Evolutionary conservation across 2,113 vertebrate genomes (phyloP).

Genomic region (Lucifuga dentata): DNA sequence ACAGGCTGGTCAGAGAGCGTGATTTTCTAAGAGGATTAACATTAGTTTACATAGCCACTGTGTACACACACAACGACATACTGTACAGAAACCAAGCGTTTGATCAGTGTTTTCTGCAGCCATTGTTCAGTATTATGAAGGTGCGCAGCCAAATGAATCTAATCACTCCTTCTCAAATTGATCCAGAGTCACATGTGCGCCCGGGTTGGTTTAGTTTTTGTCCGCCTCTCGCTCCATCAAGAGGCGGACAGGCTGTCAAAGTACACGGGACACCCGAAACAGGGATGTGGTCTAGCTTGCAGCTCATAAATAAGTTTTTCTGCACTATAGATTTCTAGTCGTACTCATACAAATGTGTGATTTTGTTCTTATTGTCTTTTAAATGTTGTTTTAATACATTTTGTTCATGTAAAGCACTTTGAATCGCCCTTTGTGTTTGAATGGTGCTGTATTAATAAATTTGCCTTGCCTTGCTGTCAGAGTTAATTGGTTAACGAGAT

Average conservation of each 20-base stretch:
- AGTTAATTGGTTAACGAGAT: not conserved
- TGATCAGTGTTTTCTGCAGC: constrained; percentile 11
- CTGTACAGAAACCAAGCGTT: constrained; percentile 34
- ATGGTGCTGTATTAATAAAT: too few species aligned
- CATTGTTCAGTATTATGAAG: constrained; percentile 9
- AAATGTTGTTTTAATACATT: too few species aligned
- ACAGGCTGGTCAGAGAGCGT: constrained; percentile 71
- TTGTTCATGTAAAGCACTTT: too few species aligned
- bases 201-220: constrained; percentile 43
- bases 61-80: constrained; percentile 53
- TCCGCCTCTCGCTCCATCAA: constrained; percentile 38
- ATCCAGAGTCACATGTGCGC: constrained; percentile 2
- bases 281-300: constrained; percentile 18
- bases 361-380: too few species aligned
- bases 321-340: not conserved
- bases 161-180: constrained; percentile 1
- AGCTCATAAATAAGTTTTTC: too few species aligned
- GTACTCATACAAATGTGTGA: not conserved
- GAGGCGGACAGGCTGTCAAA: constrained; percentile 34
- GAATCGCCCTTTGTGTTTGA: too few species aligned
- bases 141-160: not conserved
- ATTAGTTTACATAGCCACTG: constrained; percentile 65
- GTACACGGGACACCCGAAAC: constrained; percentile 61
- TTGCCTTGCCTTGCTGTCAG: too few species aligned
- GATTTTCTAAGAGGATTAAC: constrained; percentile 83